These are phyloP conservation scores for Porphyrio hochstetteri DNA, from an alignment of 2,113 vertebrate genomes.

Conservation along the genomic window DNA sequence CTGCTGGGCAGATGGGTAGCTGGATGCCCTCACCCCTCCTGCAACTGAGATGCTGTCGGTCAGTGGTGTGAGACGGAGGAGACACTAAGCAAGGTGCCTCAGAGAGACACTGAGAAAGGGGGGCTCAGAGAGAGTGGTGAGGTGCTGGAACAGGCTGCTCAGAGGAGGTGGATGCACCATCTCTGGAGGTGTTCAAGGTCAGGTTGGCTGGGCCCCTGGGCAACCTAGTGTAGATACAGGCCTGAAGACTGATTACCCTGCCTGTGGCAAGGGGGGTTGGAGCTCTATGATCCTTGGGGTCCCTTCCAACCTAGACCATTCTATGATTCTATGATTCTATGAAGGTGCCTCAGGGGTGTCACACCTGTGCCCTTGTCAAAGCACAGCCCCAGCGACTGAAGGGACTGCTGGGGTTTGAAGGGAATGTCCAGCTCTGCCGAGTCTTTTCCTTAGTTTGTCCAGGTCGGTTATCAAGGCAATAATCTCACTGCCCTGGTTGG, in stretches of 20 bases:
- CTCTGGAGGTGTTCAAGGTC: too few relatives aligned
- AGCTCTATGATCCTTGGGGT: too few relatives aligned
- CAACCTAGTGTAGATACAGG: too few relatives aligned
- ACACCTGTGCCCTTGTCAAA: fast-evolving
- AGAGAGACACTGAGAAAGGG: too few relatives aligned
- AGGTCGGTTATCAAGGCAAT: neutral
- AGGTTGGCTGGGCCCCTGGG: too few relatives aligned
- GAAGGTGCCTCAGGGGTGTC: neutral
- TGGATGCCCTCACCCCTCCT: neutral
- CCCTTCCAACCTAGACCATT: too few relatives aligned
- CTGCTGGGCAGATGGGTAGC: neutral
- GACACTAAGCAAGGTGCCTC: neutral
- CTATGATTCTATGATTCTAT: too few relatives aligned
- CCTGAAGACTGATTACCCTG: too few relatives aligned
- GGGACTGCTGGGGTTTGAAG: neutral
- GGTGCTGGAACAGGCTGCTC: too few relatives aligned
- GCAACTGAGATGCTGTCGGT: neutral
- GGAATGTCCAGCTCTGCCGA: neutral
- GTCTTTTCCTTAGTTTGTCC: neutral
- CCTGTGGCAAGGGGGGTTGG: too few relatives aligned
- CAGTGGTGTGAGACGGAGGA: neutral
- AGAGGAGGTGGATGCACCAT: too few relatives aligned
- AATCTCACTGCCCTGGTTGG: fast-evolving
- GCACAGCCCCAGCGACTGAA: neutral
- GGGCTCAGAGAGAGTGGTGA: too few relatives aligned